A percentile compares a stretch with the other conserved stretches of the same genome.
Evolutionary conservation across 2,797 vertebrate genomes (phyloP).

Genomic region (Galaxias olidus): DNA sequence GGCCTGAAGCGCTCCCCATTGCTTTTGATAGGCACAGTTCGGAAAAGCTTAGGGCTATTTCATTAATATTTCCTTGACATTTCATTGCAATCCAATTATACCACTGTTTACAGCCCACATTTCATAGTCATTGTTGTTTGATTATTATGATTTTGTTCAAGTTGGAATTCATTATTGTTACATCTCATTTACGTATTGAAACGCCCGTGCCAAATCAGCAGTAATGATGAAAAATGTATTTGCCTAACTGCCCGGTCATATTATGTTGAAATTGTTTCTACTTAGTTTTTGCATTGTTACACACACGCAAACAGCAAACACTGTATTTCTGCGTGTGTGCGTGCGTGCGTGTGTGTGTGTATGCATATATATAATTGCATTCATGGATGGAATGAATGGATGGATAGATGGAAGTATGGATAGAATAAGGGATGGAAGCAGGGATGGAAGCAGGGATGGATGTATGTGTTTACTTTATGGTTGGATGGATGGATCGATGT

Average conservation of each 20-base stretch:
- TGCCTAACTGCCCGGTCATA: slow-evolving; percentile 50
- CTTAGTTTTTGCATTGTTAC: slow-evolving; percentile 49
- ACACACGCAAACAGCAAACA: too few species aligned
- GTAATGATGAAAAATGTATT: slow-evolving; percentile 58
- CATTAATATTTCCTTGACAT: slow-evolving; percentile 58
- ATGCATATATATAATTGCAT: too few species aligned
- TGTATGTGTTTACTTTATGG: too few species aligned
- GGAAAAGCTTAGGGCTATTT: slow-evolving; percentile 40
- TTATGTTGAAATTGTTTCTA: slow-evolving; percentile 50
- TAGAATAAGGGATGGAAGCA: too few species aligned
- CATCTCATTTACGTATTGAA: slow-evolving; percentile 57
- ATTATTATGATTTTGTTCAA: slow-evolving; percentile 45
- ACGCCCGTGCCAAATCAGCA: slow-evolving; percentile 45
- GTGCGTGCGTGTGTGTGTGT: too few species aligned
- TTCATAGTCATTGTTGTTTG: slow-evolving; percentile 43
- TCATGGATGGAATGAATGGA: too few species aligned
- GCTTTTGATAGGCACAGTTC: slow-evolving; percentile 34
- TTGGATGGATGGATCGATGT: too few species aligned
- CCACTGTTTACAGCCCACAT: slow-evolving; percentile 44
- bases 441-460: too few species aligned
- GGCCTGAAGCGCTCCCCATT: slow-evolving; percentile 33
- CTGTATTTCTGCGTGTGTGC: too few species aligned
- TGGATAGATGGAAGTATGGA: too few species aligned
- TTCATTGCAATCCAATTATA: slow-evolving; percentile 66
- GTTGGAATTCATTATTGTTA: slow-evolving; percentile 53